Conservation (phyloP, 2,797 vertebrate species). For the Karalla daura region DNA sequence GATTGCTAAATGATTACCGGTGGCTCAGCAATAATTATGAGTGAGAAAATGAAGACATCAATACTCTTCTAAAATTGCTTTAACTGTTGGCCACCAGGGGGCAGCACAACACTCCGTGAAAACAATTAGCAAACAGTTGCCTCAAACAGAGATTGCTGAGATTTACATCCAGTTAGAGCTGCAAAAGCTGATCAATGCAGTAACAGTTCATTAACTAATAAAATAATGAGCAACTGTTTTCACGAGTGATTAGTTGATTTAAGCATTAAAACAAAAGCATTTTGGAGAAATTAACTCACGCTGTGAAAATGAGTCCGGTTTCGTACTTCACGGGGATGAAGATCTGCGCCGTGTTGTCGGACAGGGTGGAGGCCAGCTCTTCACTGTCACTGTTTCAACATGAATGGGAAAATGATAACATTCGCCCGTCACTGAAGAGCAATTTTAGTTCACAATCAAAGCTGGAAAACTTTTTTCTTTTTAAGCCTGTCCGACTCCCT, state of each 20-base stretch:
- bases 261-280: no score
- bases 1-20: no score
- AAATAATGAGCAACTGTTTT: no score
- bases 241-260: no score
- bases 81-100: not conserved
- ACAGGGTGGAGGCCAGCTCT: constrained; percentile 81
- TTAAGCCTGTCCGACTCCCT: constrained; percentile 53
- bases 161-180: no score
- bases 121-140: not conserved
- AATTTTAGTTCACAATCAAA: not conserved
- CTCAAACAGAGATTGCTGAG: no score
- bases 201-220: no score
- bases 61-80: not conserved
- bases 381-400: constrained; percentile 94
- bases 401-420: not conserved
- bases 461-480: no score
- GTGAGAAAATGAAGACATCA: no score
- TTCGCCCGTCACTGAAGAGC: no score
- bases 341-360: constrained; percentile 87
- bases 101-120: not conserved
- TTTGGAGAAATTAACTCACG: no score
- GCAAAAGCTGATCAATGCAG: not conserved
- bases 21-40: no score
- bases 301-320: constrained; percentile 87
- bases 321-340: constrained; percentile 91